Evolutionary conservation across 2,113 vertebrate genomes (phyloP), one percentile per base, ranked within the genome.

Genomic region (Brienomyrus longianalis): DNA sequence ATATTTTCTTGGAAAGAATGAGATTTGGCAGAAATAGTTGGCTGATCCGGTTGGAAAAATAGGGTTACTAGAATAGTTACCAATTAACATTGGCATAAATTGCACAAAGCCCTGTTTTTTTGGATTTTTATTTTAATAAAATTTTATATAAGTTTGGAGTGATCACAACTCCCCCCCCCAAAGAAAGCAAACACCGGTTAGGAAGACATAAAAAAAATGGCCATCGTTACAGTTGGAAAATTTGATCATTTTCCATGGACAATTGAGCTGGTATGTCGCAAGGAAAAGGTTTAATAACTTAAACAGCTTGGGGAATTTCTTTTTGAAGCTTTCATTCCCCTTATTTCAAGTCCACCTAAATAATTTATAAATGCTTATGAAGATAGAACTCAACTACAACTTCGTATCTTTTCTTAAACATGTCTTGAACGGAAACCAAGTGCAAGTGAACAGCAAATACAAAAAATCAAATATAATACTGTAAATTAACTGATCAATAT

Each of bases 231-330:
- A 56, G 4, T 31, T 6, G 11, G 17, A 23, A 21, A n/a, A 13
- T 19, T 6, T 87, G 27, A 87, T 23, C 9, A 88, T 88, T 2
- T 45, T 39, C 35, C 31, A 62, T 43, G 56, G 17, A 59, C 56
- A 47, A 43, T 45, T 45, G 5, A 88, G 86, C 39, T 66, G 86
- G 56, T 45, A 11, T 13, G 21, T 35, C 9, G 21, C 86, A 43
- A 88, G 39, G 54, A 62, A 88, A 88, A 88, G 39, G 35, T 66
- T 88, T 35, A 87, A 54, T 87, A 87, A 87, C 85, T 87, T 54
- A 87, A 87, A 87, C 50, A 43, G 85, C 85, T 54, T 35, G 31
- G 51, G n/a, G 48, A 87, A 19, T 54, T 35, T 86, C 51, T 87
- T 50, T 50, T 54, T 87, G 13, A 21, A 56, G 47, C 48, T 87